Percentiles rank a stretch among this genome's conserved stretches.
These are phyloP conservation scores for Drosophila ficusphila DNA, from an alignment of 1,140 invertebrate species.

Conservation along the genomic window DNA sequence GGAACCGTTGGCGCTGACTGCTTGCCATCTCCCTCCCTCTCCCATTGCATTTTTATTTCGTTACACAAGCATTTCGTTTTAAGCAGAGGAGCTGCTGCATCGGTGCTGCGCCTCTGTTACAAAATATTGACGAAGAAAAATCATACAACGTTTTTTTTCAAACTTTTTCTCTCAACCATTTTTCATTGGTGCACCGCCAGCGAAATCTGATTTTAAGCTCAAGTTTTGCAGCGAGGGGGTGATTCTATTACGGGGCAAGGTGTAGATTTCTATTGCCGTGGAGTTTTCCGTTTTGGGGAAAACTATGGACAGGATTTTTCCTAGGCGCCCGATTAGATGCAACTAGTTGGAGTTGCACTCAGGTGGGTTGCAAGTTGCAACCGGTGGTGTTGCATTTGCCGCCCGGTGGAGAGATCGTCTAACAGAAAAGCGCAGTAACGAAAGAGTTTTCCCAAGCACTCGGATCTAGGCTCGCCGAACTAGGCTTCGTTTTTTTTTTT, in stretches of 20 bases:
- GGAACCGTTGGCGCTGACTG: constrained; percentile 23
- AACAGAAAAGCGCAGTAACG: constrained; percentile 57
- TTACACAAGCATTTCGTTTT: constrained; percentile 54
- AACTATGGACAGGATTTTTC: constrained; percentile 71
- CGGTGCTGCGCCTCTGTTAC: constrained; percentile 78
- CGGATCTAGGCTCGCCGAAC: constrained; percentile 50
- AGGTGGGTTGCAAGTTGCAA: constrained; percentile 33
- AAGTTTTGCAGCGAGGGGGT: background rate
- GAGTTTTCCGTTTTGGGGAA: constrained; percentile 55
- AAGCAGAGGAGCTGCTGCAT: constrained; percentile 29
- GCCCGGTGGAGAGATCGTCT: constrained; percentile 51
- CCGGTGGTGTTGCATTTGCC: constrained; percentile 1
- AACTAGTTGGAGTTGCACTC: constrained; percentile 45
- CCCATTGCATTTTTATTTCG: constrained; percentile 59
- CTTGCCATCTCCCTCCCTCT: constrained; percentile 8
- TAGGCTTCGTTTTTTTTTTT: constrained; percentile 51
- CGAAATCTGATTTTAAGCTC: constrained; percentile 8
- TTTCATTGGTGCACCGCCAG: constrained; percentile 63
- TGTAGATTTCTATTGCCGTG: constrained; percentile 8
- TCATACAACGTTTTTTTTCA: constrained; percentile 83
- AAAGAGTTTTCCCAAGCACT: constrained; percentile 78
- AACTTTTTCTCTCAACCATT: constrained; percentile 82
- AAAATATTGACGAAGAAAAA: constrained; percentile 84
- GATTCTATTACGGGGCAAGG: constrained; percentile 1
- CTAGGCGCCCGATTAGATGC: constrained; percentile 56